Evolutionary conservation across 2,888 invertebrate genomes (phyloP), one percentile per base, ranked within the genome.

Genomic region (Phalangium opilio): DNA sequence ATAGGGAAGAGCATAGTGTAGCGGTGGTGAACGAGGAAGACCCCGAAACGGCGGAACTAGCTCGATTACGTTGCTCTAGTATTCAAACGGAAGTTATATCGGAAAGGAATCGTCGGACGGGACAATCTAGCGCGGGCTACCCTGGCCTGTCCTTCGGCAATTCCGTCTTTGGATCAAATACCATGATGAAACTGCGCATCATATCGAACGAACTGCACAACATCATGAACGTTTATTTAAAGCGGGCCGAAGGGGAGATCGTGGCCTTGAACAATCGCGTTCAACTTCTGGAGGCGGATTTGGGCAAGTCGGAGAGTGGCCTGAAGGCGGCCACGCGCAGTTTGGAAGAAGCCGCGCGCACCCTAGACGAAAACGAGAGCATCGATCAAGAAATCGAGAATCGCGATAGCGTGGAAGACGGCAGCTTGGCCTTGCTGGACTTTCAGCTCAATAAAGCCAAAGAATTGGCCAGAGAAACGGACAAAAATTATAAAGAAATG

Each of bases 281-380:
- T 75, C 93, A 93, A 74, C 79, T 98, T 70, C 76, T 98, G 72
- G 96, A 98, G 74, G 96, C 98, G 71, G 96, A 98, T 75, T 79
- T 96, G 67, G 98, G 98, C 72, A 81, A 93, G 75, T 93, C 95
- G 59, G 96, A 96, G 73, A 93, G 93, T 74, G 86, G 96, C 73
- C 79, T 96, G 69, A 86, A 86, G 43, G 47, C 89, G 63, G 95
- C 96, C 73, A 89, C 91, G 67, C 83, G 85, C 67, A 98, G 96
- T 75, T 77, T 98, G 71, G 89, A 96, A 60, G 95, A 98, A 76
- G 96, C 96, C 64, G 93, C 95, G 65, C 91, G 93, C 72, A 91
- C 93, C 63, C 96, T 96, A 68, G 98, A 99, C 77, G 98, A 98
- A 75, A 95, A 93, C 70, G 96, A 95, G 82, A n/a, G n/a, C n/a